A percentile compares a stretch with the other conserved stretches of the same genome.
These are phyloP conservation scores for Drosophila albomicans DNA, from an alignment of 1,140 invertebrate species.

Conservation along the genomic window DNA sequence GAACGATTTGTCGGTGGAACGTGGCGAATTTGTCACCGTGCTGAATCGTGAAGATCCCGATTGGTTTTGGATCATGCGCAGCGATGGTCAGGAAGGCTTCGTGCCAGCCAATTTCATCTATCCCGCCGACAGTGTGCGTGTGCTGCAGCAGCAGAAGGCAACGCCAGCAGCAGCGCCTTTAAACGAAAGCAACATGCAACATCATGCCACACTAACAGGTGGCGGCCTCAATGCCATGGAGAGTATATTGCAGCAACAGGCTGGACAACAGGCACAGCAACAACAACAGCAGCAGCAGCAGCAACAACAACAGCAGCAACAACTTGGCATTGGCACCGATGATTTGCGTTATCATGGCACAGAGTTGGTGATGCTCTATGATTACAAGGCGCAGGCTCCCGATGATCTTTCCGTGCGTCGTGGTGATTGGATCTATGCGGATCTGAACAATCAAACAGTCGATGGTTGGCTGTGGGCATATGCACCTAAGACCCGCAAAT, in stretches of 20 bases:
- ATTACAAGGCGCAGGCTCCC: conserved; percentile 97
- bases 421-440: conserved; percentile 97
- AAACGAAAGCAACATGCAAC: conserved; percentile 59
- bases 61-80: conserved; percentile 97
- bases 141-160: conserved; percentile 85
- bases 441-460: conserved; percentile 96
- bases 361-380: conserved; percentile 96
- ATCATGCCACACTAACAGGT: conserved; percentile 56
- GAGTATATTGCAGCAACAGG: conserved; percentile 53
- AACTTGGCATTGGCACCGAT: conserved; percentile 85
- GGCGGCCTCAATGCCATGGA: conserved; percentile 64
- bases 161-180: conserved; percentile 35
- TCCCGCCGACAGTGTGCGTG: conserved; percentile 92
- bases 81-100: conserved; percentile 97
- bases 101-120: conserved; percentile 98
- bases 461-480: conserved; percentile 98
- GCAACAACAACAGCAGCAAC: conserved; percentile 58
- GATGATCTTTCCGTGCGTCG: conserved; percentile 95
- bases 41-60: conserved; percentile 97
- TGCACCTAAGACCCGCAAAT: conserved; percentile 95
- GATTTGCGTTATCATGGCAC: conserved; percentile 92
- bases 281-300: conserved; percentile 16
- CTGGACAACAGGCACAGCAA: conserved; percentile 34
- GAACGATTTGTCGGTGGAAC: conserved; percentile 96
- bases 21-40: conserved; percentile 97